Base-by-base conservation (phyloP, 2,797 vertebrate species). In the Euthynnus affinis region DNA sequence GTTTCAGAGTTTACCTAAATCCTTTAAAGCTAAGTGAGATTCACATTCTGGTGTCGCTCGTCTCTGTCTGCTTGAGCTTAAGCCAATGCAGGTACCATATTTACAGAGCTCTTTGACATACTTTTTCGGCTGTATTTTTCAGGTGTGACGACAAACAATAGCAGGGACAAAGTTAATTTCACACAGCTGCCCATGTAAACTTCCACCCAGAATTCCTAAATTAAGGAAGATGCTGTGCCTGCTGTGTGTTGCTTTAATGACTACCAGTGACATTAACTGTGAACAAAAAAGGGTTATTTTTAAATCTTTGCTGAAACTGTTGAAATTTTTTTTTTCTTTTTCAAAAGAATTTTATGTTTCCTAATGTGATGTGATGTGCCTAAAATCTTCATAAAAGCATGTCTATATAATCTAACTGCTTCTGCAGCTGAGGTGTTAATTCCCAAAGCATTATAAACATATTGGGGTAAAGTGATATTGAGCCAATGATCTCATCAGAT, bases 1-100 rank as follows among this genome's bases (percentile, higher is more conserved):
- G 93, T 96, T 96, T 96, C 95, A 94, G 92, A 94, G 96, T 96
- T 96, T 90, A 92, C 94, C 96, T 96, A 97, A 97, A 97, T 96
- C 96, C 97, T 96, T 94, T 91, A 94, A 92, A 97, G 94, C 95
- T 94, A 95, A 96, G 94, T 94, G 95, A 92, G 87, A 94, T 93
- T 91, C 91, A 90, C 85, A 92, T 91, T 94, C 86, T 63, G 80
- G 67, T 89, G 89, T 83, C 55, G 83, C 78, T 76, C 65, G 81
- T 92, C 87, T 88, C 84, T 85, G 89, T 90, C 92, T 90, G 88
- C 89, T 80, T 63, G 82, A 87, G 85, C 72, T 91, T 91, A 92
- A 88, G 84, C 87, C 89, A 82, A 88, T 64, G 87, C 88, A 87
- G 87, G 87, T 87, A 87, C 53, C 80, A 73, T 91, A 93, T 94